Evolutionary conservation across 2,113 vertebrate genomes (phyloP), one percentile per base, ranked within the genome.

Genomic region (Guaruba guarouba): DNA sequence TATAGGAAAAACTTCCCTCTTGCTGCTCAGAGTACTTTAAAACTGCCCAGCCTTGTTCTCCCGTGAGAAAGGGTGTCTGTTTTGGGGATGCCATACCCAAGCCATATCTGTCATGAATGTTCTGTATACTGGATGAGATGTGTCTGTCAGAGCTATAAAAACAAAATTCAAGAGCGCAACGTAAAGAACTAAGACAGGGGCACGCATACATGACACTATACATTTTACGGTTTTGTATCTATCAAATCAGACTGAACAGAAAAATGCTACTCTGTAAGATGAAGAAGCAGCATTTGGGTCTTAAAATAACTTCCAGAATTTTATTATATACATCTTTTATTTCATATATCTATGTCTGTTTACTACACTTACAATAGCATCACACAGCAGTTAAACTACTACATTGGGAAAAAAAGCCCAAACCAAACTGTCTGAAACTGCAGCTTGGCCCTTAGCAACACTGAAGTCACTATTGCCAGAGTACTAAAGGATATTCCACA

Each of bases 401-500:
- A 71, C 4, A n/a, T 0, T 20, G 23, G 9, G 8, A 3, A 17
- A 35, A 67, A 63, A 37, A 5, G 10, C 0, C 0, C 7, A 61
- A 61, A 62, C 25, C 23, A 64, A 77, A 28, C n/a, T 46, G 27
- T 13, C 22, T 61, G 48, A 75, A 96, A 71, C 19, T 35, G 49
- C 52, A 85, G 33, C 17, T 43, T 70, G 69, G 77, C 44, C 31
- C 11, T 78, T 37, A 78, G 33, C 15, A 77, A 64, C 37, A 57
- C 7, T 9, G 2, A 81, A 66, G 68, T 63, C 33, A 49, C 43
- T 54, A 46, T 6, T 46, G 24, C 9, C 11, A 35, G 43, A 81
- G 20, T 16, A 77, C n/a, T 48, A 13, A 66, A 89, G 24, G 77
- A 43, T 43, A 83, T 37, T 69, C 54, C 28, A 73, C 3, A 0